Conservation (phyloP, 2,797 vertebrate species). For the Gouania willdenowi region DNA sequence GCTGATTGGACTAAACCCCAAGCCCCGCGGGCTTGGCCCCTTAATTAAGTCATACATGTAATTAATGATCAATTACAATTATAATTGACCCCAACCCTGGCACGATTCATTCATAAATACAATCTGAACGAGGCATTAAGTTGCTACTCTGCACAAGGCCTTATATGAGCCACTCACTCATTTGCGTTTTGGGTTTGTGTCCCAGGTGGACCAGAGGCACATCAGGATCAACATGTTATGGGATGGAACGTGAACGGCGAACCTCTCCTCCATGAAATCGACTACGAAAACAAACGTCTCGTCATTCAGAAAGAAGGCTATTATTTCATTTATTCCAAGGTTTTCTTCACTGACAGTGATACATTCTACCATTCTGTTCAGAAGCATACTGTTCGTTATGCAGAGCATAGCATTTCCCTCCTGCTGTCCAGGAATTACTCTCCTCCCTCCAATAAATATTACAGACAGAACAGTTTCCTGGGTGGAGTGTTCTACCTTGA, state of each 20-base stretch:
- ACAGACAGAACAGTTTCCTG: constrained; percentile 62
- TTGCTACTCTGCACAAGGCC: no score
- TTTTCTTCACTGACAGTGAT: constrained; percentile 19
- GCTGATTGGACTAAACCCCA: no score
- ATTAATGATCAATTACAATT: no score
- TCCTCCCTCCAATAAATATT: rapidly evolving
- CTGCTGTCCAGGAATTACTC: constrained; percentile 40
- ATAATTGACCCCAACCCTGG: no score
- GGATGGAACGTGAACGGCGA: constrained; percentile 41
- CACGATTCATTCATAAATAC: no score
- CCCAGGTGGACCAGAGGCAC: constrained; percentile 26
- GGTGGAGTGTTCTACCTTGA: constrained; percentile 67
- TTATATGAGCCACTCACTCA: no score
- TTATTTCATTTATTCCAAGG: constrained; percentile 74
- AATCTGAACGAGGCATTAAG: no score
- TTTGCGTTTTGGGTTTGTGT: neutral
- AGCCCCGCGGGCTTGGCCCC: no score
- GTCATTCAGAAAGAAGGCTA: constrained; percentile 58
- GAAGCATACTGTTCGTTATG: constrained; percentile 3
- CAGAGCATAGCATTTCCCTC: constrained; percentile 13
- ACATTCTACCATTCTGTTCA: constrained; percentile 46
- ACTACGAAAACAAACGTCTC: constrained; percentile 42
- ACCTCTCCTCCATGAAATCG: constrained; percentile 38
- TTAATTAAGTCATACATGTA: no score
- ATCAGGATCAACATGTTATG: constrained; percentile 16